Percentiles rank a stretch among this genome's conserved stretches.
Conservation (phyloP, 2,113 vertebrate species). For the Ornithorhynchus anatinus region DNA sequence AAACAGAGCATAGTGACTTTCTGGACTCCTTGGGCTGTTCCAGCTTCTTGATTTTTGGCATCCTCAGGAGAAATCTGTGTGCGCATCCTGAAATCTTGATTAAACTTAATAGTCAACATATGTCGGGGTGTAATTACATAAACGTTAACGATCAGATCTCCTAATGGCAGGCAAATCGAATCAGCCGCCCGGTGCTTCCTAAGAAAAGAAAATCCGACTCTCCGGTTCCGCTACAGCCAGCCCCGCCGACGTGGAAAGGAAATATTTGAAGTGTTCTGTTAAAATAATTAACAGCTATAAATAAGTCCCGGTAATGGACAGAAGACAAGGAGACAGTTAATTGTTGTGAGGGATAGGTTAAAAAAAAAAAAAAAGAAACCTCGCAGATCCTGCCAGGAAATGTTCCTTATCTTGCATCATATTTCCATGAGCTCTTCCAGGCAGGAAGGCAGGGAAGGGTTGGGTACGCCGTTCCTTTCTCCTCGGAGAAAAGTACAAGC, state of each 20-base stretch:
- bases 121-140: not conserved
- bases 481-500: not conserved
- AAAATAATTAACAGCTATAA: not conserved
- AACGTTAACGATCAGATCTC: not conserved
- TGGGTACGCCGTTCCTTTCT: not conserved
- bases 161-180: not conserved
- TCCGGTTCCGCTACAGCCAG: not conserved
- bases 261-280: not conserved
- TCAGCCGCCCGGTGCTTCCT: not conserved
- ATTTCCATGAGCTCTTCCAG: no score
- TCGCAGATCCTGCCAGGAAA: not conserved
- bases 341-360: not conserved
- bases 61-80: not conserved
- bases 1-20: no score
- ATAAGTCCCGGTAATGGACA: accelerated
- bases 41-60: not conserved
- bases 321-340: no score
- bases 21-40: not conserved
- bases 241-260: not conserved
- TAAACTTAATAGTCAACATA: not conserved
- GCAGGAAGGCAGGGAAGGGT: not conserved
- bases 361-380: not conserved
- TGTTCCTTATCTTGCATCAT: not conserved
- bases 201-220: not conserved
- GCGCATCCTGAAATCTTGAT: not conserved